Percentiles rank a stretch among this genome's conserved stretches.
These are phyloP conservation scores for Trichopoda pennipes DNA, from an alignment of 2,888 invertebrate genomes.

Conservation along the genomic window DNA sequence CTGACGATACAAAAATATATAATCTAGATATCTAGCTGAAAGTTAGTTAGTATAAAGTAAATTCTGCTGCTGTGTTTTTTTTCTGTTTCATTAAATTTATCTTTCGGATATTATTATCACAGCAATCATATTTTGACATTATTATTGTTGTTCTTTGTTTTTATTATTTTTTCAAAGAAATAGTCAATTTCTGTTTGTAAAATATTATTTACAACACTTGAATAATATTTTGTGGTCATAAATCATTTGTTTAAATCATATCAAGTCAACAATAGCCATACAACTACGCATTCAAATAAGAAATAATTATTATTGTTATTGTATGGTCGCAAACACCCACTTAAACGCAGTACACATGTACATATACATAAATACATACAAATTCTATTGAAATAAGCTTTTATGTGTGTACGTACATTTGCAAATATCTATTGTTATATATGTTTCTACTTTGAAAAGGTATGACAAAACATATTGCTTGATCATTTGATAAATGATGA, in stretches of 20 bases:
- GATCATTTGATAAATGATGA: conserved; percentile 67
- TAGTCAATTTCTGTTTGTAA: conserved; percentile 43
- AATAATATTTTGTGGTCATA: conserved; percentile 56
- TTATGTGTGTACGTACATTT: not conserved
- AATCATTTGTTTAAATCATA: conserved; percentile 60
- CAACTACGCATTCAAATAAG: conserved; percentile 48
- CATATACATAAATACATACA: conserved; percentile 1
- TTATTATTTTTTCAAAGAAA: conserved; percentile 33
- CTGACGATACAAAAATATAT: too few species aligned
- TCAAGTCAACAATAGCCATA: conserved; percentile 42
- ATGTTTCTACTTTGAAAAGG: conserved; percentile 52
- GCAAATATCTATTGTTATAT: conserved; percentile 8
- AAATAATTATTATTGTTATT: conserved; percentile 58
- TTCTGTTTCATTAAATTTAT: conserved; percentile 14
- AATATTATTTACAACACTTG: conserved; percentile 55
- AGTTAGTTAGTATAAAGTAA: not conserved
- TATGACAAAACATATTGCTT: conserved; percentile 64
- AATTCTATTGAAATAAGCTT: not conserved
- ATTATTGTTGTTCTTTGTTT: conserved; percentile 15
- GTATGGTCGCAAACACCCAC: conserved; percentile 11
- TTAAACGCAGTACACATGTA: not conserved
- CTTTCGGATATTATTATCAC: conserved; percentile 34
- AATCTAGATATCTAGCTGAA: not conserved
- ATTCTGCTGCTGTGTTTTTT: conserved; percentile 2
- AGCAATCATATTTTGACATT: conserved; percentile 37